Evolutionary conservation across 2,797 vertebrate genomes (phyloP).

Genomic region (Apogon talboti): DNA sequence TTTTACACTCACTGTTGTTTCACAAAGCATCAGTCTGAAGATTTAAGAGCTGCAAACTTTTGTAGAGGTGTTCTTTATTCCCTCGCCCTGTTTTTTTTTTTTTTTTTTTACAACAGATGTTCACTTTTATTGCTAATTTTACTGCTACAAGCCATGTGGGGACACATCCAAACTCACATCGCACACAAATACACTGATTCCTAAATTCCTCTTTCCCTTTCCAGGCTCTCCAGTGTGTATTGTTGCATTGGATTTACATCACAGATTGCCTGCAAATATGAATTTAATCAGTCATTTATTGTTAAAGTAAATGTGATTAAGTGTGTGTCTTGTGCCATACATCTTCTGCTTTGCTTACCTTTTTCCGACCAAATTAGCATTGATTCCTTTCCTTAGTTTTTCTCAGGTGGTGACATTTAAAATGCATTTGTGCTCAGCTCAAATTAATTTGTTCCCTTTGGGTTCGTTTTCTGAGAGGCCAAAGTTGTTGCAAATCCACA

Average conservation of each 20-base stretch:
- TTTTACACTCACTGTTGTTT: slow-evolving; percentile 11
- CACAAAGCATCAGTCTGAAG: slow-evolving; percentile 18
- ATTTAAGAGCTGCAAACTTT: slow-evolving; percentile 31
- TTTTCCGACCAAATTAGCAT: slow-evolving; percentile 22
- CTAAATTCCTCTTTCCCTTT: slow-evolving; percentile 46
- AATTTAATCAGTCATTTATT: slow-evolving; percentile 28
- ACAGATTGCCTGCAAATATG: slow-evolving; percentile 25
- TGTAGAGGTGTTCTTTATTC: slow-evolving; percentile 8
- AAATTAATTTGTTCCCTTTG: slow-evolving; percentile 30
- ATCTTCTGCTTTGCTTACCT: slow-evolving; percentile 6
- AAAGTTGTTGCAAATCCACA: slow-evolving; percentile 36
- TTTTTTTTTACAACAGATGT: slow-evolving; percentile 27
- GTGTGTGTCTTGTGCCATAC: slow-evolving; percentile 19
- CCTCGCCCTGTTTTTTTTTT: slow-evolving; percentile 2
- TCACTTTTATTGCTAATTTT: slow-evolving; percentile 44
- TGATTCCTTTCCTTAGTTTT: slow-evolving; percentile 17
- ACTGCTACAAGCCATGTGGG: slow-evolving; percentile 24
- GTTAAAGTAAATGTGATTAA: background rate
- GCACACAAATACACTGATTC: slow-evolving; percentile 23
- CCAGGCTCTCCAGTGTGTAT: slow-evolving; percentile 39
- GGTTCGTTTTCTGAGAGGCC: slow-evolving; percentile 14
- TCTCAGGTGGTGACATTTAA: slow-evolving; percentile 11
- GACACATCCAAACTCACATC: slow-evolving; percentile 22
- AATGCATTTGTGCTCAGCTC: slow-evolving; percentile 22
- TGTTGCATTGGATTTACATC: slow-evolving; percentile 44